Evolutionary conservation across 92 coral and sea anemone genomes (phyloP).

Genomic region (Palythoa heliodiscus): DNA sequence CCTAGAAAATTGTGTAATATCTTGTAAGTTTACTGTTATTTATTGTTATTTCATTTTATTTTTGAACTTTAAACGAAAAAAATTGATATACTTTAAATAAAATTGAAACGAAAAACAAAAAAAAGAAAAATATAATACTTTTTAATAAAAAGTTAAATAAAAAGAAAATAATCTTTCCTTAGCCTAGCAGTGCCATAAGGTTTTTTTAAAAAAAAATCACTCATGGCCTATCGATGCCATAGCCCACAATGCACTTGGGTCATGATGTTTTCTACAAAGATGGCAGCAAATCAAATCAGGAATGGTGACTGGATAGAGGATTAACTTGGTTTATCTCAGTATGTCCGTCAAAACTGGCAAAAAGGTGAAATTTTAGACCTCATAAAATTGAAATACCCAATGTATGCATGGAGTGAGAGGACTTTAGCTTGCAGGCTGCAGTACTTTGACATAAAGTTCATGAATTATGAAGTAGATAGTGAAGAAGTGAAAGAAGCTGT

Average conservation of each 20-base stretch:
- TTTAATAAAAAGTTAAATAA: constrained; percentile 6
- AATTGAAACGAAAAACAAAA: neutral
- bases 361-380: constrained; percentile 5
- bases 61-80: neutral
- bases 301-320: constrained; percentile 6
- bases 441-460: constrained; percentile 9
- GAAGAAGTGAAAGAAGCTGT: constrained; percentile 14
- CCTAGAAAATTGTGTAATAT: neutral
- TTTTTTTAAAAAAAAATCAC: neutral
- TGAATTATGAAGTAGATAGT: constrained; percentile 5
- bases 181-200: constrained; percentile 16
- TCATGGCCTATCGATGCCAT: constrained; percentile 13
- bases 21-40: neutral
- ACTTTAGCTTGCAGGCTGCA: constrained; percentile 5
- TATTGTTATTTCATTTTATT: neutral
- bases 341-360: constrained; percentile 10
- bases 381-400: constrained; percentile 3
- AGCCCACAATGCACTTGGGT: constrained; percentile 12
- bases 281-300: constrained; percentile 10
- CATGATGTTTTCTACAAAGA: constrained; percentile 9
- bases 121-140: neutral
- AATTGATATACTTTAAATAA: neutral
- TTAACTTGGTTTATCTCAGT: neutral
- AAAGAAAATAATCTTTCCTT: constrained; percentile 1
- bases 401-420: constrained; percentile 16